A percentile compares a stretch with the other conserved stretches of the same genome.
phyloP scores from a whole-genome alignment of 23 tunicate species.

The Ascidia mentula region DNA sequence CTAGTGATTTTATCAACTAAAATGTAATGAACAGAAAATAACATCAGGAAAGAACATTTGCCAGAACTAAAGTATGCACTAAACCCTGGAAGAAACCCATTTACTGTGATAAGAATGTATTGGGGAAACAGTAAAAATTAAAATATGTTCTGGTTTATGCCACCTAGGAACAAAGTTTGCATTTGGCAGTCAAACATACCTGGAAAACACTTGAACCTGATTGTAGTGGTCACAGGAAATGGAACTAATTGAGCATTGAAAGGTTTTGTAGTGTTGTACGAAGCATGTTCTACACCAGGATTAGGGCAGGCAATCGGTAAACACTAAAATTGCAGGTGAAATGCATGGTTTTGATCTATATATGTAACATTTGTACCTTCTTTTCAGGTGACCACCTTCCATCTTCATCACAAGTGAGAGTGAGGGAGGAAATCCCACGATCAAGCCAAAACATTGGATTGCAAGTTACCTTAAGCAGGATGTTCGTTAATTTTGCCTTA shows the following conservation, averaged over 20 bases:
- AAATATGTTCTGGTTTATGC: too few species aligned
- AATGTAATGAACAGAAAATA: too few species aligned
- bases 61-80: too few species aligned
- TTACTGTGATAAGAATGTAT: too few species aligned
- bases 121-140: too few species aligned
- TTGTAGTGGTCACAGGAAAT: constrained; percentile 36
- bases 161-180: too few species aligned
- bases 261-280: constrained; percentile 1
- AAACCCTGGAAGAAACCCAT: too few species aligned
- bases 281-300: constrained; percentile 21
- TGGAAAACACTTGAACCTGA: constrained; percentile 15
- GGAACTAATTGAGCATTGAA: not conserved
- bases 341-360: not conserved
- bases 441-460: constrained; percentile 31
- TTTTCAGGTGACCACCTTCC: constrained; percentile 53
- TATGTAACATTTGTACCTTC: constrained; percentile 5
- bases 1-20: too few species aligned
- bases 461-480: constrained; percentile 41
- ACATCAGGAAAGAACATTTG: too few species aligned
- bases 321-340: constrained; percentile 38
- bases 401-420: constrained; percentile 45
- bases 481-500: not conserved
- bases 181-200: constrained; percentile 31
- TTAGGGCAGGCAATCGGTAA: constrained; percentile 52
- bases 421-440: constrained; percentile 3